These are phyloP conservation scores for Catharus ustulatus DNA, from an alignment of 2,797 vertebrate species.

Conservation along the genomic window DNA sequence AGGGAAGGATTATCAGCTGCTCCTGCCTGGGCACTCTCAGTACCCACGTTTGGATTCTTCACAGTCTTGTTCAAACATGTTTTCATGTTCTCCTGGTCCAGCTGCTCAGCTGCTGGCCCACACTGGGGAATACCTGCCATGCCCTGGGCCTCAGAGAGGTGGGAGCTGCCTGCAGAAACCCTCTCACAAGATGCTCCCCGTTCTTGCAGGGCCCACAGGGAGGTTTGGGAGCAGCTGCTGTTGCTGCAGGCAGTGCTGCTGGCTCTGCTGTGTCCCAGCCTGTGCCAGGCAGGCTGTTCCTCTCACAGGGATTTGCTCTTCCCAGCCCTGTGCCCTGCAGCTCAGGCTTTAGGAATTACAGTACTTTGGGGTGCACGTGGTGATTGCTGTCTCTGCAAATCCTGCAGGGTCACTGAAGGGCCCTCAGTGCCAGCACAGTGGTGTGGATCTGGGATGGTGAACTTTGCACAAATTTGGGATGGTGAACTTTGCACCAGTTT, in stretches of 20 bases:
- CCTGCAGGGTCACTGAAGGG: neutral
- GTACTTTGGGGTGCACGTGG: neutral
- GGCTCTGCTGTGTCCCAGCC: slow-evolving; percentile 16
- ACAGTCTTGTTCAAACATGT: neutral
- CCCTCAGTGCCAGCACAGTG: neutral
- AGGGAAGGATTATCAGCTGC: slow-evolving; percentile 1
- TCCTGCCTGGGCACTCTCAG: neutral
- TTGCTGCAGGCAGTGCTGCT: neutral
- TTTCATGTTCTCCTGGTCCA: neutral
- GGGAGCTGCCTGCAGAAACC: slow-evolving; percentile 21
- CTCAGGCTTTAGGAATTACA: neutral
- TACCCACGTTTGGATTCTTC: neutral
- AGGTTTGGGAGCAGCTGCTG: slow-evolving; percentile 15
- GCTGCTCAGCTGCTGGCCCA: neutral
- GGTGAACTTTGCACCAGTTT: too few species aligned
- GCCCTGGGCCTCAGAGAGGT: neutral
- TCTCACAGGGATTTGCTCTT: neutral
- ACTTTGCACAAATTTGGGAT: too few species aligned
- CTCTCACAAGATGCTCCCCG: neutral
- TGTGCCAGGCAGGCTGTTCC: slow-evolving; percentile 38
- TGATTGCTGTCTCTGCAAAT: neutral
- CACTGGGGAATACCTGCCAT: neutral
- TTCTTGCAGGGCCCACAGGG: neutral
- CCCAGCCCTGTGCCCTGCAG: neutral
- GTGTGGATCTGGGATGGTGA: neutral